Conservation (phyloP, 1,140 invertebrate species). For the Alviniconcha marisindica region DNA sequence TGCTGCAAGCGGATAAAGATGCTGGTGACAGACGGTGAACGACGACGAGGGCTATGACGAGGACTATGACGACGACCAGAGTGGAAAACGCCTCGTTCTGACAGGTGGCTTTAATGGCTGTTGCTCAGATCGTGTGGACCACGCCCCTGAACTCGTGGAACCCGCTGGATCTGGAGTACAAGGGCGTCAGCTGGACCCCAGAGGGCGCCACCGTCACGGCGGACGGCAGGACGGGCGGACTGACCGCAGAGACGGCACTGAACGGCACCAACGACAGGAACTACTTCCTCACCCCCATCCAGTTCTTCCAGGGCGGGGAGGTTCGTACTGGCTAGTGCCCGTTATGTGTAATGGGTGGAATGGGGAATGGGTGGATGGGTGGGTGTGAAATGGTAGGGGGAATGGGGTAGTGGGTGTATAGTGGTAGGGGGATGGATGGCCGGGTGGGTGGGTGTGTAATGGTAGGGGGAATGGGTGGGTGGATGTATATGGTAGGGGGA, state of each 20-base stretch:
- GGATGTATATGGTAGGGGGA: not conserved
- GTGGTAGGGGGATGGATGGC: not conserved
- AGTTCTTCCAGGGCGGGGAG: constrained; percentile 52
- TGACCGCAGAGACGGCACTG: constrained; percentile 53
- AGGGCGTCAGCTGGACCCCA: not conserved
- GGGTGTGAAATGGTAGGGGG: too few species aligned
- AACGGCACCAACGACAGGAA: constrained; percentile 55
- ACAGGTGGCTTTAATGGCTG: too few species aligned
- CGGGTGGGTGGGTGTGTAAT: not conserved
- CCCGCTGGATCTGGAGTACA: constrained; percentile 49
- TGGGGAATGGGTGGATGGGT: too few species aligned
- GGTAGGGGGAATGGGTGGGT: not conserved
- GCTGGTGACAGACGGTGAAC: too few species aligned
- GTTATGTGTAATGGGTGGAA: too few species aligned
- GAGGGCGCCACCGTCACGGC: constrained; percentile 27
- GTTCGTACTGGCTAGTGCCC: not conserved
- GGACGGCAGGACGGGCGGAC: constrained; percentile 54
- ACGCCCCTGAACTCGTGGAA: constrained; percentile 60
- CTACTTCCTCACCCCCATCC: constrained; percentile 54
- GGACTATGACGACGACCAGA: too few species aligned
- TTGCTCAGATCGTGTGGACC: constrained; percentile 45
- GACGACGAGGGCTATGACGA: too few species aligned
- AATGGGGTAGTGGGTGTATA: too few species aligned
- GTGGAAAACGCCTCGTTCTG: too few species aligned
- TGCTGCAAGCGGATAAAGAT: too few species aligned